Evolutionary conservation across 2,888 invertebrate genomes (phyloP), one percentile per base, ranked within the genome.

Genomic region (Eupithecia subumbrata): DNA sequence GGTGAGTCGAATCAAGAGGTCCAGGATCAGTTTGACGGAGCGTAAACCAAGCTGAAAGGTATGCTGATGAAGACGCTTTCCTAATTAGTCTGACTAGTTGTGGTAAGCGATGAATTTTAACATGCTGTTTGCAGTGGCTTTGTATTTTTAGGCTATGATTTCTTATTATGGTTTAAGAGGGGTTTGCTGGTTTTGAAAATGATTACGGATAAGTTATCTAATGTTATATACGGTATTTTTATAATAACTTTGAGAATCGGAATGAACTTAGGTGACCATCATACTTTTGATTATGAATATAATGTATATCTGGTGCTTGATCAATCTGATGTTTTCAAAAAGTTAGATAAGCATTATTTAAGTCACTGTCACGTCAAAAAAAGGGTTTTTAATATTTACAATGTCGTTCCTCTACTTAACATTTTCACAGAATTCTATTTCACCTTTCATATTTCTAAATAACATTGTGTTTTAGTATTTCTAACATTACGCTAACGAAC

Each of bases 21-120:
- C 60, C 37, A 25, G 37, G 2, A 70, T 70, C 70, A 14, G 70
- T n/a, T 22, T 76, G 75, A 78, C 77, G 84, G 85, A 79, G 86
- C 85, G 87, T 87, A 90, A 91, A 90, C 86, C 89, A 87, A 82
- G 88, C 89, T 84, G 84, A 82, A 85, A 87, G 91, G 88, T 89
- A 90, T 88, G 87, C 89, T 89, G 88, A 89, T 89, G 85, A 89
- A 91, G 87, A 88, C 87, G 87, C 84, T 87, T 84, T 82, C 83
- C 85, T 87, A 89, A 90, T 90, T 89, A 87, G 87, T 82, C 82
- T 81, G 79, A 83, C 72, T 77, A 56, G 76, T 71, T 76, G 79
- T 66, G 78, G 79, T 56, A 5, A 43, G 73, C 52, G 40, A 76
- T 78, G 73, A 75, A 79, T 78, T 81, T 77, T 77, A 76, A 79